Evolutionary conservation across 2,888 invertebrate genomes (phyloP), one percentile per base, ranked within the genome.

Genomic region (Limnephilus marmoratus): DNA sequence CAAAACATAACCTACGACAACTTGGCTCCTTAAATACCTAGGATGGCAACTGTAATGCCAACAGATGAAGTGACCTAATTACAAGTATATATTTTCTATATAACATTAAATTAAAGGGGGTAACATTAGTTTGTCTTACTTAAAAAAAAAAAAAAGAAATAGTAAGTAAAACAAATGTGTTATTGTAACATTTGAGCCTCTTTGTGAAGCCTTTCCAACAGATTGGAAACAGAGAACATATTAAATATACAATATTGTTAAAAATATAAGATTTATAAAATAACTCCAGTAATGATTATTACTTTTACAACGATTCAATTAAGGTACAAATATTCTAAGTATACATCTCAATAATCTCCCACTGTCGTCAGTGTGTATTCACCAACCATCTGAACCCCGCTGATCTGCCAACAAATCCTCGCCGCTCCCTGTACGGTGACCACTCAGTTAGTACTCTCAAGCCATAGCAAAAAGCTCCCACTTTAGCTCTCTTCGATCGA

Each of bases 101-200:
- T 24, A 18, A 81, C 29, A 37, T 81, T 81, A 81, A 90, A 81
- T 81, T 41, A 45, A 90, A 41, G 41, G 29, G 18, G 41, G 29
- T 80, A 68, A 45, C 41, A 49, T 34, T 80, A 34, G n/a, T 41
- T 45, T 83, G 37, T 83, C 83, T 83, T 83, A 83, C 83, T n/a
- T n/a, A n/a, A n/a, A n/a, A n/a, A 31, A 83, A 41, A 90, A 49
- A 31, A 81, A 83, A 90, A 90, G 11, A 90, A 34, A 90, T 68
- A 68, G 68, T n/a, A 15, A 90, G 81, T 90, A 90, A 90, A 83
- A 90, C 83, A 90, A 90, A 88, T 45, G 68, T 86, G 45, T 89
- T 81, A 24, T 41, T 90, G 45, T 81, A 45, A 90, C 15, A 37
- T 41, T 90, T 81, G 29, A 90, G 81, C 41, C 90, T 37, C 37